phyloP scores from a whole-genome alignment of 2,888 invertebrate species.

The Sclerodermus sp. region DNA sequence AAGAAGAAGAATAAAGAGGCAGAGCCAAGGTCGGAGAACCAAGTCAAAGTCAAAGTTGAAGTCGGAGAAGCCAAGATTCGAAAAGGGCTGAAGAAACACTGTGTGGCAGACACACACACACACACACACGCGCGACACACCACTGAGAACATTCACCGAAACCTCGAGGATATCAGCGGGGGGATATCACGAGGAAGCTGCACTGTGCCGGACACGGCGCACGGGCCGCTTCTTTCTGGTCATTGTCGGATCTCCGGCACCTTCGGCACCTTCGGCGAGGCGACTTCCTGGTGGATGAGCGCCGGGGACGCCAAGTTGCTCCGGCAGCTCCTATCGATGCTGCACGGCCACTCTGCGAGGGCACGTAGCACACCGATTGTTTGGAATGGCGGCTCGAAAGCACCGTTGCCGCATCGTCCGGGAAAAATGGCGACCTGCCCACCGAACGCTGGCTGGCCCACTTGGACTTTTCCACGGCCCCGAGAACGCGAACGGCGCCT shows the following conservation, averaged over 20 bases:
- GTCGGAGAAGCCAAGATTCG: no score
- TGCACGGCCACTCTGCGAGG: conserved; percentile 63
- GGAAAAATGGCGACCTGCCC: conserved; percentile 64
- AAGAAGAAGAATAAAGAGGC: conserved; percentile 13
- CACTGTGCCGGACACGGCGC: conserved; percentile 10
- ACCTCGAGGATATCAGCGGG: neutral
- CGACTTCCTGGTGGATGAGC: conserved; percentile 1
- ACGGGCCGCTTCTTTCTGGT: conserved; percentile 23
- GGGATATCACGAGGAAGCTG: neutral
- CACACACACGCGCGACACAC: conserved; percentile 11
- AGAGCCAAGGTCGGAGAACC: no score
- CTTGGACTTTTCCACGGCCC: no score
- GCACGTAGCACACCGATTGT: conserved; percentile 63
- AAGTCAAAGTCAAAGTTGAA: no score
- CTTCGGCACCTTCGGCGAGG: conserved; percentile 2
- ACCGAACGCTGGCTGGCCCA: conserved; percentile 4
- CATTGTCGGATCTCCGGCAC: neutral
- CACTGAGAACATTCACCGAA: conserved; percentile 1
- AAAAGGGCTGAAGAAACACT: neutral
- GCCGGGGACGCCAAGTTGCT: neutral
- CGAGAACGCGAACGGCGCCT: neutral
- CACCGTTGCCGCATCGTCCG: conserved; percentile 74
- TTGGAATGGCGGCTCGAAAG: conserved; percentile 70
- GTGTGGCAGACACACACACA: neutral
- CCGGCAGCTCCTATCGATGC: conserved; percentile 4